Percentiles rank a stretch among this genome's conserved stretches.
These are phyloP conservation scores for Pteropus rufus DNA, from an alignment of 2,797 vertebrate species.

Conservation along the genomic window DNA sequence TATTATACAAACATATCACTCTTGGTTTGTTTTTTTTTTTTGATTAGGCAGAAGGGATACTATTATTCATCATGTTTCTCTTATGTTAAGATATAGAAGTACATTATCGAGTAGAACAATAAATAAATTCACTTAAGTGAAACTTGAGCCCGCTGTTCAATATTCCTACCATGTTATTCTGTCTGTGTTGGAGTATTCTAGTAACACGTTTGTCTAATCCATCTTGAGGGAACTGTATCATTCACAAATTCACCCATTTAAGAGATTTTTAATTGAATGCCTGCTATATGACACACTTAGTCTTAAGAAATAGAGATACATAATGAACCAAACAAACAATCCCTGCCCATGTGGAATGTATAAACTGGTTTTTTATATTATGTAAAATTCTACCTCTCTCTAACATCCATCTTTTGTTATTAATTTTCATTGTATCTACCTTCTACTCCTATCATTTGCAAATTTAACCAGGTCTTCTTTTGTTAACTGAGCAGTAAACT, in stretches of 20 bases:
- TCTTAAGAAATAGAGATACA: background rate
- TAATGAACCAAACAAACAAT: background rate
- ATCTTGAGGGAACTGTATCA: background rate
- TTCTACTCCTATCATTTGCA: background rate
- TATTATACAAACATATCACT: background rate
- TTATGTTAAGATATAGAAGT: background rate
- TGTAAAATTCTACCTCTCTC: background rate
- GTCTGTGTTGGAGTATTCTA: background rate
- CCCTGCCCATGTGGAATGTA: background rate
- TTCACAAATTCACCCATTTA: background rate
- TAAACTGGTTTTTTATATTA: background rate
- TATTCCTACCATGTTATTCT: background rate
- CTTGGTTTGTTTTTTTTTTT: background rate
- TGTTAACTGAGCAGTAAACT: constrained; percentile 2
- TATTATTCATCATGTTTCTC: background rate
- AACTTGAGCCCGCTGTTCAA: background rate
- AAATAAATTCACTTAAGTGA: background rate
- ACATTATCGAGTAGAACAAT: background rate
- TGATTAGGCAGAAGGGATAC: background rate
- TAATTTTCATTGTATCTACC: background rate
- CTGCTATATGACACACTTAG: background rate
- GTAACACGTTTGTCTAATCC: background rate
- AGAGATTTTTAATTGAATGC: background rate
- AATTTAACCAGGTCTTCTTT: background rate
- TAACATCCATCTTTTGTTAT: background rate